A percentile compares a stretch with the other conserved stretches of the same genome.
phyloP scores from a whole-genome alignment of 1,140 invertebrate genomes.

The Bombus waltoni region DNA sequence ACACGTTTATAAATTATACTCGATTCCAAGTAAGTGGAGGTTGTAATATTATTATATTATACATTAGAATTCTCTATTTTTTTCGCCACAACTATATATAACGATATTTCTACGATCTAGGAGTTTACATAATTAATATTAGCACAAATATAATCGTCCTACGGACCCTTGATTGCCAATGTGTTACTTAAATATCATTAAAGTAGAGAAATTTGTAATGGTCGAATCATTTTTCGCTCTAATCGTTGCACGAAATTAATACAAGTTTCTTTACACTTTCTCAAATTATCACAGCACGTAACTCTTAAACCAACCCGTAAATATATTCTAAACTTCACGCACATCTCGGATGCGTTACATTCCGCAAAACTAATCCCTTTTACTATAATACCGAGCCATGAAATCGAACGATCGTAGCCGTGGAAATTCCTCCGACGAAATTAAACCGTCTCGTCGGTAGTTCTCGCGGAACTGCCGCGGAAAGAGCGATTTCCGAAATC shows the following conservation, averaged over 20 bases:
- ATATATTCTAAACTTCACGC: background rate
- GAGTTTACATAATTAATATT: background rate
- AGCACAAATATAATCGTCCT: background rate
- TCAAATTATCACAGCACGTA: background rate
- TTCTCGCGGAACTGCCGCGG: constrained; percentile 11
- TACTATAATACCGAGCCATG: background rate
- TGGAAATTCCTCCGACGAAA: background rate
- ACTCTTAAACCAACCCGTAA: background rate
- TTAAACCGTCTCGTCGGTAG: constrained; percentile 1
- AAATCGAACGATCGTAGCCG: background rate
- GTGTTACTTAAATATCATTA: background rate
- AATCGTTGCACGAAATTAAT: background rate
- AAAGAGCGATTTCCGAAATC: constrained; percentile 54
- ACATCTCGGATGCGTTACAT: background rate
- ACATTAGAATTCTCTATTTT: background rate
- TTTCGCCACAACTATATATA: background rate
- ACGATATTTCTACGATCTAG: background rate
- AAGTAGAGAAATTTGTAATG: background rate
- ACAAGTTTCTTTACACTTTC: background rate
- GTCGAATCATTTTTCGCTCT: background rate
- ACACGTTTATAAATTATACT: background rate
- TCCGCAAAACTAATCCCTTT: too few relatives aligned
- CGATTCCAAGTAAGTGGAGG: background rate
- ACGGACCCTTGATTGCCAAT: background rate
- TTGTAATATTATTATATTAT: background rate